Conservation (phyloP, 2,113 vertebrate genomes). For the Gymnogyps californianus region DNA sequence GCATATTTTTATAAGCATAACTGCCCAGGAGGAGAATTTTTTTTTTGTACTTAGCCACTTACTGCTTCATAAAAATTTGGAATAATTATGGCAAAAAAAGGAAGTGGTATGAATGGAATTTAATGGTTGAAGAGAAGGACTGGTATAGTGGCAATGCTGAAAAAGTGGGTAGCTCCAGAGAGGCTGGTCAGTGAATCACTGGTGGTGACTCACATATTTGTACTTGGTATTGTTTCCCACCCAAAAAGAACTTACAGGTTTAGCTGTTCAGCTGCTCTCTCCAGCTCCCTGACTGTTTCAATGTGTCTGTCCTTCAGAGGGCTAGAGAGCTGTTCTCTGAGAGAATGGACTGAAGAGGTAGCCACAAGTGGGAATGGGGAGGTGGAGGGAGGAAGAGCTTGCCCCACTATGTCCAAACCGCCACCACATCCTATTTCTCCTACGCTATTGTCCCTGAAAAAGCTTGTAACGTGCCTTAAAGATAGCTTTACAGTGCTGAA, state of each 20-base stretch:
- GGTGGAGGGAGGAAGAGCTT: not conserved
- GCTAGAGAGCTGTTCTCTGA: not conserved
- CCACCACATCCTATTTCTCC: not conserved
- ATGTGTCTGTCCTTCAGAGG: not conserved
- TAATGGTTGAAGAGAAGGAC: not conserved
- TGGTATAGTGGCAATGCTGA: not conserved
- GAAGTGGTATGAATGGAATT: not conserved
- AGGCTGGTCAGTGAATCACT: not conserved
- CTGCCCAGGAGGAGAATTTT: not conserved
- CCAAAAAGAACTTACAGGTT: not conserved
- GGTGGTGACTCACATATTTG: not conserved
- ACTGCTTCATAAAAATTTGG: not conserved
- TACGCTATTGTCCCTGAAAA: not conserved
- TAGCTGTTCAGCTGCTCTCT: not conserved
- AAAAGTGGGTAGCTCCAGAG: not conserved
- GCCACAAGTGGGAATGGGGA: not conserved
- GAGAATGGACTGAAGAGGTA: not conserved
- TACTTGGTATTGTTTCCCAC: not conserved
- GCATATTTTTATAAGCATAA: not conserved
- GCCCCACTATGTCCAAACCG: rapidly evolving
- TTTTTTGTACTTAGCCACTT: not conserved
- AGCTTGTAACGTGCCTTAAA: not conserved
- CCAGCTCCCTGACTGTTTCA: not conserved
- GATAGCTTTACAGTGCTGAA: not conserved
- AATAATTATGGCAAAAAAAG: not conserved